Evolutionary conservation across 1,140 invertebrate genomes (phyloP).

Genomic region (Harpegnathos saltator): DNA sequence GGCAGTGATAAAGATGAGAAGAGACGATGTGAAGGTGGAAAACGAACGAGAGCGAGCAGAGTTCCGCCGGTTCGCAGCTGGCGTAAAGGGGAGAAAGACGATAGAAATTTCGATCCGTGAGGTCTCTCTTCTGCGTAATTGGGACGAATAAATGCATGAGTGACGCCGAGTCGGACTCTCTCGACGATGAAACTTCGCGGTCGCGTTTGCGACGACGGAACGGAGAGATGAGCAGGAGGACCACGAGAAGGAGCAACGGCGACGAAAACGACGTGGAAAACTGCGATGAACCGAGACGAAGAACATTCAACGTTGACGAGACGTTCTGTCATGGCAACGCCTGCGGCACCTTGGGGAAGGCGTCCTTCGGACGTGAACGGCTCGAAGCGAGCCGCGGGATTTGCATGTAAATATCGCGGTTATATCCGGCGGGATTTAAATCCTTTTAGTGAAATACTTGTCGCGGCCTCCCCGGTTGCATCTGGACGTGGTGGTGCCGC

Average conservation of each 20-base stretch:
- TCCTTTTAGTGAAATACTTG: slow-evolving; percentile 63
- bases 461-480: slow-evolving; percentile 14
- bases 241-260: not conserved
- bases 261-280: not conserved
- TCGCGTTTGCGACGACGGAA: slow-evolving; percentile 12
- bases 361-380: slow-evolving; percentile 53
- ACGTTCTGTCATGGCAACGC: too few species aligned
- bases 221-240: not conserved
- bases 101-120: slow-evolving; percentile 57
- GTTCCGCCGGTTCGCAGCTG: not conserved
- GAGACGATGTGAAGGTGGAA: too few species aligned
- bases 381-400: slow-evolving; percentile 43
- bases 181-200: slow-evolving; percentile 51
- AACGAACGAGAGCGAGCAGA: slow-evolving; percentile 23
- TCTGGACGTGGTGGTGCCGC: not conserved
- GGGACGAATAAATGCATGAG: slow-evolving; percentile 75
- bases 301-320: slow-evolving; percentile 53
- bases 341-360: not conserved
- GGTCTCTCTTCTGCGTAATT: slow-evolving; percentile 60
- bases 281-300: slow-evolving; percentile 28
- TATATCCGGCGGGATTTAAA: slow-evolving; percentile 30
- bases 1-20: too few species aligned
- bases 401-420: slow-evolving; percentile 63
- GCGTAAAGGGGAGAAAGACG: not conserved
- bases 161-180: slow-evolving; percentile 18